phyloP scores from a whole-genome alignment of 1,140 invertebrate species.

The Scaptomyza graminum region DNA sequence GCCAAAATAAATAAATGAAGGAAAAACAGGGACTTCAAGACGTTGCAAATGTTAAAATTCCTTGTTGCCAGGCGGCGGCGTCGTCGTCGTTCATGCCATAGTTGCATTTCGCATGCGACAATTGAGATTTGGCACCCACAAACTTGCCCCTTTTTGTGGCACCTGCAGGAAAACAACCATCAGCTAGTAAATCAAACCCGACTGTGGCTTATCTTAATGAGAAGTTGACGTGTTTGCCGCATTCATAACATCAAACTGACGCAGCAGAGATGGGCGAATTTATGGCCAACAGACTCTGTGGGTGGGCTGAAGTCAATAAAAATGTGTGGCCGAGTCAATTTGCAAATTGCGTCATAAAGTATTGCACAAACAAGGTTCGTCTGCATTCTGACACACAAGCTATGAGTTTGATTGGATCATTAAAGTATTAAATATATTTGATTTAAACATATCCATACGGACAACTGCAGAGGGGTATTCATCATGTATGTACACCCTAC shows the following conservation, averaged over 20 bases:
- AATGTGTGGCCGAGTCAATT: conserved; percentile 62
- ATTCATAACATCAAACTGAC: conserved; percentile 43
- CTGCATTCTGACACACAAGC: conserved; percentile 38
- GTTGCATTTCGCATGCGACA: conserved; percentile 67
- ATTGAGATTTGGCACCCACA: conserved; percentile 42
- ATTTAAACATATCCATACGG: too few species aligned
- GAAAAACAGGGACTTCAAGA: conserved; percentile 34
- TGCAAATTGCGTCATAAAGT: conserved; percentile 64
- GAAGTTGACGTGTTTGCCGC: conserved; percentile 73
- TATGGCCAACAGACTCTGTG: conserved; percentile 39
- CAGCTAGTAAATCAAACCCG: conserved; percentile 36
- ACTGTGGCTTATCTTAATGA: conserved; percentile 66
- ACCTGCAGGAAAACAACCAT: background rate
- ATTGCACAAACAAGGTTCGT: conserved; percentile 13
- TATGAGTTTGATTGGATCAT: background rate
- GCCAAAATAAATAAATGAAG: conserved; percentile 10
- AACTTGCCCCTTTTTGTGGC: too few species aligned
- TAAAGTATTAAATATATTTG: too few species aligned
- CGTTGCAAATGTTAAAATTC: conserved; percentile 15
- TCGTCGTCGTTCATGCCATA: conserved; percentile 12
- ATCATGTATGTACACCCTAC: background rate
- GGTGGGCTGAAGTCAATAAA: conserved; percentile 56
- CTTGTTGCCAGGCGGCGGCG: conserved; percentile 22
- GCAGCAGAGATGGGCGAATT: conserved; percentile 60
- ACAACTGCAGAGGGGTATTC: too few species aligned